Conservation (phyloP, 1,140 invertebrate genomes). For the Cydia fagiglandana region DNA sequence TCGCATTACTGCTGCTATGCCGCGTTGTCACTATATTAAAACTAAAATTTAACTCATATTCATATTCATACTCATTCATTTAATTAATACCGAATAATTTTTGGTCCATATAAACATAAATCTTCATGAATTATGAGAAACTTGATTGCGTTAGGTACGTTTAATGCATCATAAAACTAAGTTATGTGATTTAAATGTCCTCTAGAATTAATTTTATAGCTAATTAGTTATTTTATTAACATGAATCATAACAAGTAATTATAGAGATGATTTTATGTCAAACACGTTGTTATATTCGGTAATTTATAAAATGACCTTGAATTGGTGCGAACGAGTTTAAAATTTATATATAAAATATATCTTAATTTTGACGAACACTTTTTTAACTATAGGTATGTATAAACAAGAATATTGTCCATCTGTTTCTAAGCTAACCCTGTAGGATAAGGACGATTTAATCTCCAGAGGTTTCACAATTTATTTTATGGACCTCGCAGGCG, state of each 20-base stretch:
- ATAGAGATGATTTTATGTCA: not conserved
- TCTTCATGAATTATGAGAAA: not conserved
- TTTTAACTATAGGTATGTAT: too few relatives aligned
- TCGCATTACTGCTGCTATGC: too few relatives aligned
- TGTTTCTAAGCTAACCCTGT: too few relatives aligned
- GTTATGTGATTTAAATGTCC: constrained; percentile 5
- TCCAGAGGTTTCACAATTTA: too few relatives aligned
- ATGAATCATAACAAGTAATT: constrained; percentile 6
- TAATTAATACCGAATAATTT: too few relatives aligned
- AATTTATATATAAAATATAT: not conserved
- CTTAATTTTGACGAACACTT: not conserved
- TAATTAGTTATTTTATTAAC: not conserved
- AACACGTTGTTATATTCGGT: not conserved
- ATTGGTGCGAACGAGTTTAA: not conserved
- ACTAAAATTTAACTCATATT: too few relatives aligned
- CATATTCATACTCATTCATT: too few relatives aligned
- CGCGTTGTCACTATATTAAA: too few relatives aligned
- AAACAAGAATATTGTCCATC: too few relatives aligned
- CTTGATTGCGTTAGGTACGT: not conserved
- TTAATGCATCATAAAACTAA: not conserved
- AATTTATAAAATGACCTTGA: not conserved
- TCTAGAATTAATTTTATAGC: not conserved
- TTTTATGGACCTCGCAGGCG: too few relatives aligned
- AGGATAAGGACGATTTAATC: too few relatives aligned
- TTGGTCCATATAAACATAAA: not conserved